Evolutionary conservation across 1,140 invertebrate species (phyloP).

Genomic region (Aphaenogaster ashmeadi): DNA sequence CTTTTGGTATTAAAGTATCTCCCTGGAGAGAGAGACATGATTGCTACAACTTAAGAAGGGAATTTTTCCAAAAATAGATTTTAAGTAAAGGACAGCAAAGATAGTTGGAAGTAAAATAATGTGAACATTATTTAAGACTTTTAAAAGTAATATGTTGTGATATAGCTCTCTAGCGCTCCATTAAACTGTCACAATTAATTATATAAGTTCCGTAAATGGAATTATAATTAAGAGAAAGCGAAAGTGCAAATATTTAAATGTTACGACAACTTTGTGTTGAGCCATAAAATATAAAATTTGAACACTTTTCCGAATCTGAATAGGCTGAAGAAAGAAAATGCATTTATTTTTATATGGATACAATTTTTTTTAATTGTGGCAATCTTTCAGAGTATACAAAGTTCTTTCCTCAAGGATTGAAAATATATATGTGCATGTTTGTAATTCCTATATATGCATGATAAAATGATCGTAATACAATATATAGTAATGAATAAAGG

Average conservation of each 20-base stretch:
- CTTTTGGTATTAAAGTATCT: constrained; percentile 10
- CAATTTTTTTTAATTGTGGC: background rate
- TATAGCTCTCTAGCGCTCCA: background rate
- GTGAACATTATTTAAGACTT: constrained; percentile 13
- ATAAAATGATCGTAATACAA: background rate
- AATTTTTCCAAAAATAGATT: background rate
- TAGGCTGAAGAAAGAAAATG: background rate
- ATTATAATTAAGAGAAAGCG: background rate
- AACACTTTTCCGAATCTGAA: background rate
- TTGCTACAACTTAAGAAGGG: background rate
- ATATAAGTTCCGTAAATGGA: constrained; percentile 4
- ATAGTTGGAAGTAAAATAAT: background rate
- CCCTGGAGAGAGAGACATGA: background rate
- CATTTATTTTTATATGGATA: background rate
- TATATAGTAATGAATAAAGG: background rate
- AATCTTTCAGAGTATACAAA: background rate
- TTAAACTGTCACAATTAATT: constrained; percentile 13
- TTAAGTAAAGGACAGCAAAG: background rate
- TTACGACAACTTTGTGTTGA: background rate
- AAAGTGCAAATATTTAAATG: background rate
- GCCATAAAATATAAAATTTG: constrained; percentile 15
- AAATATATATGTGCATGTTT: background rate
- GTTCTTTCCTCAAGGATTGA: background rate
- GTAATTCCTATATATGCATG: background rate
- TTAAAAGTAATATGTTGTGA: background rate